These are phyloP conservation scores for Camponotus vicinus DNA, from an alignment of 1,140 invertebrate species.

Conservation along the genomic window DNA sequence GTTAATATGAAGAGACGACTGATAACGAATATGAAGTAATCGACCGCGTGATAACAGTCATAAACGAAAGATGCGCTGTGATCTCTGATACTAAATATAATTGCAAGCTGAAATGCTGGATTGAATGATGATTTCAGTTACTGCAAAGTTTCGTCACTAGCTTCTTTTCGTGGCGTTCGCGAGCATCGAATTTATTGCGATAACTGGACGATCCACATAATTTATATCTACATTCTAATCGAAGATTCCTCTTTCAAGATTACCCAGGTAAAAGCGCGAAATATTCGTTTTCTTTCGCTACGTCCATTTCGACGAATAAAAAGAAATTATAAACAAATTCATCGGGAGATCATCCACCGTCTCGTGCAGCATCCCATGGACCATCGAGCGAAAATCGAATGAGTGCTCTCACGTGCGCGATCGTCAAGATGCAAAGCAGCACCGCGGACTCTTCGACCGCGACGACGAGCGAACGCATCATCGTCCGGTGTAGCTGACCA, in stretches of 20 bases:
- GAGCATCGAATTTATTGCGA: neutral
- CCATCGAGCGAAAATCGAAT: conserved; percentile 15
- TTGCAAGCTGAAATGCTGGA: neutral
- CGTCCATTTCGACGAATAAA: neutral
- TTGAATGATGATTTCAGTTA: neutral
- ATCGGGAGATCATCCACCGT: neutral
- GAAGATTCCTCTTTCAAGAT: neutral
- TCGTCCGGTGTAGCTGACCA: conserved; percentile 51
- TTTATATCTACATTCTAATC: conserved; percentile 18
- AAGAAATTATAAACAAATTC: neutral
- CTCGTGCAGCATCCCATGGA: neutral
- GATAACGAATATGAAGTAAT: conserved; percentile 42
- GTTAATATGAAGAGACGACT: conserved; percentile 32
- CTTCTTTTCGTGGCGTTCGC: neutral
- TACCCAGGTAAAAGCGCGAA: neutral
- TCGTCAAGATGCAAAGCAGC: conserved; percentile 16
- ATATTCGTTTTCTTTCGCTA: neutral
- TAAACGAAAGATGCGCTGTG: neutral
- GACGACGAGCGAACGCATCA: conserved; percentile 16
- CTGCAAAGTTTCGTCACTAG: neutral
- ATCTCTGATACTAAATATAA: conserved; percentile 30
- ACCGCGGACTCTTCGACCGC: neutral
- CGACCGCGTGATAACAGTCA: conserved; percentile 22
- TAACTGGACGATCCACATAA: neutral
- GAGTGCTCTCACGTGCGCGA: conserved; percentile 19